Evolutionary conservation across 2,888 invertebrate genomes (phyloP), one percentile per base, ranked within the genome.

Genomic region (Epirrita christyi): DNA sequence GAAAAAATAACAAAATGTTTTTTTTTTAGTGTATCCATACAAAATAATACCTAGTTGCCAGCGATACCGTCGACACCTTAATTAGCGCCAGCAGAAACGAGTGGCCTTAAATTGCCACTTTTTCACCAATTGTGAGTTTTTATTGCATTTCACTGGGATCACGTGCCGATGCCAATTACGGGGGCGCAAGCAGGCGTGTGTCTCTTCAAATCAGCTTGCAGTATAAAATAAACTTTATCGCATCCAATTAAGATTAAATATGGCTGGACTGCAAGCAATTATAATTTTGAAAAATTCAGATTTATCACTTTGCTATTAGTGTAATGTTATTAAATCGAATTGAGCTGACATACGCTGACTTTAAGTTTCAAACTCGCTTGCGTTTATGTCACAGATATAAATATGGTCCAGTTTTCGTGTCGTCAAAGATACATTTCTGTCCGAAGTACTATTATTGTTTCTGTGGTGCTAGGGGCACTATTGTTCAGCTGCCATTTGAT

Each of bases 81-180:
- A 66, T 66, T 66, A 66, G 64, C 49, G 57, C 47, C 50, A 55
- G 62, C 54, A 59, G 58, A 51, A 55, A 48, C 41, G 14, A 56
- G 59, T 55, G 59, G 59, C 40, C 10, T 47, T 40, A 43, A 80
- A 84, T 83, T 84, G 83, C 79, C 84, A 83, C 85, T 85, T 83
- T 80, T 55, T 48, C 29, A 11, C 34, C 51, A 29, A 59, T 59
- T 59, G 55, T 55, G 38, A 42, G 42, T 59, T 59, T 61, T 61
- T 64, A 62, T 66, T 46, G 61, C 63, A 47, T 61, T 59, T 57
- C 49, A 55, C 57, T 55, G 27, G 42, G 50, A 59, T 58, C 63
- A 67, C 64, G 61, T 63, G 63, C 54, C 59, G 60, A 44, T 59
- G 59, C 64, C 67, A 67, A 67, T 67, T 64, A 67, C 62, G 41